phyloP scores from a whole-genome alignment of 1,140 invertebrate genomes.

The Leptoteleia sp. region DNA sequence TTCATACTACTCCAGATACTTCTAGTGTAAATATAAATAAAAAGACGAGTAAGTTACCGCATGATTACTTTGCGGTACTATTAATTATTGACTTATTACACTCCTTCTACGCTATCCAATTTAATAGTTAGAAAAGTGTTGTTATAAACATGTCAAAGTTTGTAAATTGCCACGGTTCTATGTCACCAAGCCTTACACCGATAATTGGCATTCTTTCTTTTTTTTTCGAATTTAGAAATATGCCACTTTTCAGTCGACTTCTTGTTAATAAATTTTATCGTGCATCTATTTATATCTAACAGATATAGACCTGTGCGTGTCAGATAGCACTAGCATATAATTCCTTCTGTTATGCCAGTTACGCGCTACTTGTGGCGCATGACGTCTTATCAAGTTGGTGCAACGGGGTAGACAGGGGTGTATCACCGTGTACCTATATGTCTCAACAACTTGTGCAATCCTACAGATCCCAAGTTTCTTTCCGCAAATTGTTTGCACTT shows the following conservation, averaged over 20 bases:
- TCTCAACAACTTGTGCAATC: no score
- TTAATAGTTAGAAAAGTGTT: no score
- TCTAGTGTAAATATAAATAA: no score
- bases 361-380: constrained; percentile 74
- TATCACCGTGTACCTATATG: constrained; percentile 41
- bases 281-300: constrained; percentile 46
- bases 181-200: not conserved
- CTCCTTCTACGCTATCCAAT: no score
- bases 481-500: no score
- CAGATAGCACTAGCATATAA: constrained; percentile 72
- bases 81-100: no score
- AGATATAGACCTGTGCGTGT: constrained; percentile 59
- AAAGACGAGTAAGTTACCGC: no score
- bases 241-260: constrained; percentile 29
- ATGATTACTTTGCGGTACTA: no score
- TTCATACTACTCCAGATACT: no score
- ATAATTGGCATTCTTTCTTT: not conserved
- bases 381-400: constrained; percentile 62
- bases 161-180: not conserved
- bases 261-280: constrained; percentile 49
- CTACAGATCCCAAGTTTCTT: no score
- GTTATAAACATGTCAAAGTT: no score
- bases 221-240: constrained; percentile 8
- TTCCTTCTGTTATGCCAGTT: constrained; percentile 74
- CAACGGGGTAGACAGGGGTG: constrained; percentile 33